Base-by-base conservation (phyloP, 2,797 vertebrate species). In the Coluber constrictor region DNA sequence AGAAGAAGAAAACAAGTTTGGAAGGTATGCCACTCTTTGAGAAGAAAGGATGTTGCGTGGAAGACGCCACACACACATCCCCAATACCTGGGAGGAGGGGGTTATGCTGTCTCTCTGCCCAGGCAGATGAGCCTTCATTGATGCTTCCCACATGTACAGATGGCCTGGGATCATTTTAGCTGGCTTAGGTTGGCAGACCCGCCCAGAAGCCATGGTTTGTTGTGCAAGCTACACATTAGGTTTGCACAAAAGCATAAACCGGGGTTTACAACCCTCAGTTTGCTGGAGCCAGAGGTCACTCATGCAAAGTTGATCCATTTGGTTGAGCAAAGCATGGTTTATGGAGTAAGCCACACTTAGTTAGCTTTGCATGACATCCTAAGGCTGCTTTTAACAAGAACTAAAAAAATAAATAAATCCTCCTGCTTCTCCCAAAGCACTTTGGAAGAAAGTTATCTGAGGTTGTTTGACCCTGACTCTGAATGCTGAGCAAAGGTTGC, bases 11-110 rank as follows among this genome's bases (percentile, higher is more conserved):
- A 66, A 66, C 11, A 66, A 29, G 16, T 74, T 20, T 20, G 70
- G 70, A 37, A 74, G 7, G n/a, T 16, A 37, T 74, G 70, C n/a
- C 7, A 0, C 16, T 66, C 2, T 66, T 66, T 74, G 70, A 16
- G 32, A 74, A 20, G 70, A 20, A 74, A 37, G 32, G 70, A 74
- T 74, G 16, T 8, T 37, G 70, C 7, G 0, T 15, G 63, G 63
- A 16, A n/a, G 70, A 20, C 1, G 3, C 25, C 25, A 10, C 3
- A 1, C 18, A n/a, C n/a, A n/a, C n/a, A n/a, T n/a, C 1, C 18
- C 12, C 5, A 29, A 16, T 37, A 3, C 7, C 32, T 20, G 32
- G 70, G 70, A 37, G 7, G 7, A 32, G 32, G 66, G 66, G 32
- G 3, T 3, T 3, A 37, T 10, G 32, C 70, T 66, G 12, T n/a